phyloP scores from a whole-genome alignment of 1,140 invertebrate species.

The Laupala kohalensis region DNA sequence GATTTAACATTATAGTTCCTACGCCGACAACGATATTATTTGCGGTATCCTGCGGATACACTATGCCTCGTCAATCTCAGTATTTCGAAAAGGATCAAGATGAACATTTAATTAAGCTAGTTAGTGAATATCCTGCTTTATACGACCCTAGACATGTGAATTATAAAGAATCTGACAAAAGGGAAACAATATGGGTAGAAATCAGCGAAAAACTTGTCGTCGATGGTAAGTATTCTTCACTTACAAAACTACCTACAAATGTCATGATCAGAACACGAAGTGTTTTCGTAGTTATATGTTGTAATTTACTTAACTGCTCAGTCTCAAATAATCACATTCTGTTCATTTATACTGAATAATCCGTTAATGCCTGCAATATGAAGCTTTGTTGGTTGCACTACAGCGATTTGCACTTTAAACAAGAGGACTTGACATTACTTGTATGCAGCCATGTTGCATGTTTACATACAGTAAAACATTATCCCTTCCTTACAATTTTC shows the following conservation, averaged over 20 bases:
- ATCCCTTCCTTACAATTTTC: neutral
- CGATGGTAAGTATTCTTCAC: neutral
- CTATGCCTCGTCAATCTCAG: neutral
- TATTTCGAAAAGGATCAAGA: neutral
- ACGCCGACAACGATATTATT: neutral
- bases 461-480: neutral
- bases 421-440: neutral
- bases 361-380: too few relatives aligned
- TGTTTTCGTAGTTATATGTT: neutral
- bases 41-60: neutral
- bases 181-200: neutral
- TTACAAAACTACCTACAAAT: neutral
- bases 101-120: neutral
- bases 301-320: neutral
- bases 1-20: neutral
- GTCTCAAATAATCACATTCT: neutral
- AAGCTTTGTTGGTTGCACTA: neutral
- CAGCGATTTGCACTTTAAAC: neutral
- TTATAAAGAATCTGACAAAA: neutral
- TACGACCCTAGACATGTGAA: neutral
- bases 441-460: neutral
- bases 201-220: neutral
- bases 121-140: neutral
- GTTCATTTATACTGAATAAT: neutral
- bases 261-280: neutral